These are phyloP conservation scores for Cyclura pinguis DNA, from an alignment of 2,797 vertebrate species.

Conservation along the genomic window DNA sequence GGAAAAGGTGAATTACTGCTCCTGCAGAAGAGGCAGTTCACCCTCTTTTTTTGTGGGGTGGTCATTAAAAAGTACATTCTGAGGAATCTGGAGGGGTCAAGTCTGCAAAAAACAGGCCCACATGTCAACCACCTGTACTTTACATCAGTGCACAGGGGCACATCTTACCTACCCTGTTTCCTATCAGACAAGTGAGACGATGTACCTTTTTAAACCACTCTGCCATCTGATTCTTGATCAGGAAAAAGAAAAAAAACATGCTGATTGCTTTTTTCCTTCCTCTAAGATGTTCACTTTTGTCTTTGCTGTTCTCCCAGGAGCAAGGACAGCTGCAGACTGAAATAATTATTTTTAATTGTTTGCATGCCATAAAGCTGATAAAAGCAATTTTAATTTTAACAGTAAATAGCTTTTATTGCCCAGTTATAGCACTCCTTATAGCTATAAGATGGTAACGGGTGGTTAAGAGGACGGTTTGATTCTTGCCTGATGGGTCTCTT, in stretches of 20 bases:
- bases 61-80: no score
- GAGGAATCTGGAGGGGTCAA: no score
- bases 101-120: no score
- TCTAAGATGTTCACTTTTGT: slow-evolving; percentile 32
- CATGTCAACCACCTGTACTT: background rate
- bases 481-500: slow-evolving; percentile 65
- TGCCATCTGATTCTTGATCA: background rate
- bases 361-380: slow-evolving; percentile 74
- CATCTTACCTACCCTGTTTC: background rate
- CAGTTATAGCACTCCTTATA: slow-evolving; percentile 71
- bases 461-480: slow-evolving; percentile 69
- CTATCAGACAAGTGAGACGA: background rate
- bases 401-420: slow-evolving; percentile 81
- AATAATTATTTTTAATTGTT: slow-evolving; percentile 79
- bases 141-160: no score
- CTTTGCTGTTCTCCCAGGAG: slow-evolving; percentile 42
- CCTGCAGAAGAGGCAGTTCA: no score
- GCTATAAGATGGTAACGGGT: slow-evolving; percentile 70
- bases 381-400: slow-evolving; percentile 82
- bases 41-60: no score
- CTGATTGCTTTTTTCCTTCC: background rate
- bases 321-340: slow-evolving; percentile 65
- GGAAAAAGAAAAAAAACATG: background rate
- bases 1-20: no score
- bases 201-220: background rate